A percentile compares a stretch with the other conserved stretches of the same genome.
phyloP scores from a whole-genome alignment of 2,888 invertebrate genomes.

The Tyria jacobaeae region DNA sequence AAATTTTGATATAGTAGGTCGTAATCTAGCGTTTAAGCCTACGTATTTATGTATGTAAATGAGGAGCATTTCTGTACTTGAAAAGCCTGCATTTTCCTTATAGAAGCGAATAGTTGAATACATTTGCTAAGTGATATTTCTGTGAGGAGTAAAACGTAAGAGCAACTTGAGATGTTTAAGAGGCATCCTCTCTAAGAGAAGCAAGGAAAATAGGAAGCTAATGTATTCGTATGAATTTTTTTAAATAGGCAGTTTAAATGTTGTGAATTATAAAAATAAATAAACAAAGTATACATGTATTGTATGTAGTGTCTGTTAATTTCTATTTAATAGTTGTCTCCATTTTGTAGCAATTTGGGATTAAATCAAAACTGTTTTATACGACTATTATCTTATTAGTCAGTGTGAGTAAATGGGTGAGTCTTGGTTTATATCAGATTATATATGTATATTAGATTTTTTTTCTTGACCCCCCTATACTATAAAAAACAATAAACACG shows the following conservation, averaged over 20 bases:
- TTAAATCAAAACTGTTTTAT: too few relatives aligned
- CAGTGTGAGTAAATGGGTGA: too few relatives aligned
- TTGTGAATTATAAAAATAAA: not conserved
- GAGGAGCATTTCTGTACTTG: not conserved
- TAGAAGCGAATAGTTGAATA: not conserved
- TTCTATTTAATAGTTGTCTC: not conserved
- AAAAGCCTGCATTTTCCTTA: not conserved
- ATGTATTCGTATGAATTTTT: conserved; percentile 1
- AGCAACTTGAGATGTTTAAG: conserved; percentile 13
- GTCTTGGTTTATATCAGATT: too few relatives aligned
- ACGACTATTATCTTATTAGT: too few relatives aligned
- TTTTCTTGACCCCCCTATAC: too few relatives aligned
- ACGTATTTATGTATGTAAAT: not conserved
- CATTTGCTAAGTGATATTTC: conserved; percentile 11
- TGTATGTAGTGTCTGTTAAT: too few relatives aligned
- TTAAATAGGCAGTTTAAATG: not conserved
- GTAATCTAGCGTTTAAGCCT: not conserved
- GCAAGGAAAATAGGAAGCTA: conserved; percentile 5
- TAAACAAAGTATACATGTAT: not conserved
- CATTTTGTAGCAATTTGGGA: too few relatives aligned
- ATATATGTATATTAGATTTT: too few relatives aligned
- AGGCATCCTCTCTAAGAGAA: not conserved
- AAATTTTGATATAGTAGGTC: too few relatives aligned
- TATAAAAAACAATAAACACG: too few relatives aligned
- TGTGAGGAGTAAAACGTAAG: conserved; percentile 6